These are phyloP conservation scores for Kryphioiulus occultus DNA, from an alignment of 2,888 invertebrate species.

Conservation along the genomic window DNA sequence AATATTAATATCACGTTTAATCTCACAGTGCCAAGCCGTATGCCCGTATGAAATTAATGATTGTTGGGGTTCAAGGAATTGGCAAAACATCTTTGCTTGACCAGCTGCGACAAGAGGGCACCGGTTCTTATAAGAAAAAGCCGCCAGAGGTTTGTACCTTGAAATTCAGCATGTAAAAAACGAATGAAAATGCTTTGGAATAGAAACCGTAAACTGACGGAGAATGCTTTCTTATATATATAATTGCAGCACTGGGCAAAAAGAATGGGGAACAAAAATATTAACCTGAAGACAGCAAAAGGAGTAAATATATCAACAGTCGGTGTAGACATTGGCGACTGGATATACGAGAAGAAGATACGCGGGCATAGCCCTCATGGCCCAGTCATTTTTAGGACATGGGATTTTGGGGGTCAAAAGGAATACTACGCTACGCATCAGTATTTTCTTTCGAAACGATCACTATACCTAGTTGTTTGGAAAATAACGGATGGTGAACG, in stretches of 20 bases:
- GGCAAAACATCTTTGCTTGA: constrained; percentile 93
- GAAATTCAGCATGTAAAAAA: constrained; percentile 52
- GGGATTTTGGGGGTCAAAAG: constrained; percentile 99
- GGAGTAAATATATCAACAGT: constrained; percentile 92
- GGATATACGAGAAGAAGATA: constrained; percentile 87
- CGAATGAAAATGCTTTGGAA: neutral
- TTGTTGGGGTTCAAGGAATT: constrained; percentile 77
- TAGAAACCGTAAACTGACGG: no score
- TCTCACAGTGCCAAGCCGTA: constrained; percentile 79
- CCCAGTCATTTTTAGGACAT: constrained; percentile 89
- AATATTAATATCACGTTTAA: neutral
- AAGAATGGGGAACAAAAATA: constrained; percentile 89
- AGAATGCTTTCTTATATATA: neutral
- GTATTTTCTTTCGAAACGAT: constrained; percentile 94
- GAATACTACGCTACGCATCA: constrained; percentile 99
- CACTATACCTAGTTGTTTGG: constrained; percentile 95
- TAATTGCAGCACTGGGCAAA: constrained; percentile 84
- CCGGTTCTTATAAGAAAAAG: constrained; percentile 74
- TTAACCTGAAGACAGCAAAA: constrained; percentile 76
- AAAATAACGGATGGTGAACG: constrained; percentile 88
- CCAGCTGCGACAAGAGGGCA: constrained; percentile 85
- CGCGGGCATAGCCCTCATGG: constrained; percentile 74
- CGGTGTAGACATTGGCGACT: constrained; percentile 96
- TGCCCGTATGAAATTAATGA: constrained; percentile 94
- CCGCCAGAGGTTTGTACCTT: constrained; percentile 69